Base-by-base conservation (phyloP, 2,888 invertebrate species). In the Folsomia candida region DNA sequence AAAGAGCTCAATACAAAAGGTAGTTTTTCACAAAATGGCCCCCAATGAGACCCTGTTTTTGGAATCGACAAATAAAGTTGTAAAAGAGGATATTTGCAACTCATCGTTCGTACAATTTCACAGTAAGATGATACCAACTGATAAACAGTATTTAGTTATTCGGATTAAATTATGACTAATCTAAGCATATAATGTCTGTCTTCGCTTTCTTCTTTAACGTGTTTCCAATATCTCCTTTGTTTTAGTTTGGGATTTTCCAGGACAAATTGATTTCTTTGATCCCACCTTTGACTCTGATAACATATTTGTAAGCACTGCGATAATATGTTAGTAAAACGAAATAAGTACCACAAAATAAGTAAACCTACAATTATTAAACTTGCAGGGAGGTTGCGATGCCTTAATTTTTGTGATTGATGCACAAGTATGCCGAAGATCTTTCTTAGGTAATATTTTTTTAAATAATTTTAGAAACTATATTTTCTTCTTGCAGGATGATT, bases 11-110 rank as follows among this genome's bases (percentile, higher is more conserved):
- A 99, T 99, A 82, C 96, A 97, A 83, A 98, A 99, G 87, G 99
- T 99, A 2, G 99, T 99, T n/a, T 99, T 99, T 83, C 98, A 99
- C 84, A 99, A 99, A 86, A 99, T 99, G 95, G 97, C 98, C 1
- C 99, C 99, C 1, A 99, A 98, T 85, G 99, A 99, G 85, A 99
- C 99, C 0, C 86, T 99, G 68, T 99, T 99, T 83, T 86, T 99
- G 76, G 99, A 99, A 84, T 97, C 97, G 77, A 99, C 98, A 64
- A 97, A 95, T 83, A 96, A 98, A 87, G 95, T 99, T 80, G 93
- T 96, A 2, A 97, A 97, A 85, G 97, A 99, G 85, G 97, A 97
- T 82, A 95, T 99, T 75, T 94, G 94, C 81, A 97, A 97, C 84
- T 91, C 91, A 61, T 91, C 98, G 81, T 99, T 99, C 87, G 97